Percentiles rank a stretch among this genome's conserved stretches.
phyloP scores from a whole-genome alignment of 1,140 invertebrate genomes.

The Eriosoma lanigerum region DNA sequence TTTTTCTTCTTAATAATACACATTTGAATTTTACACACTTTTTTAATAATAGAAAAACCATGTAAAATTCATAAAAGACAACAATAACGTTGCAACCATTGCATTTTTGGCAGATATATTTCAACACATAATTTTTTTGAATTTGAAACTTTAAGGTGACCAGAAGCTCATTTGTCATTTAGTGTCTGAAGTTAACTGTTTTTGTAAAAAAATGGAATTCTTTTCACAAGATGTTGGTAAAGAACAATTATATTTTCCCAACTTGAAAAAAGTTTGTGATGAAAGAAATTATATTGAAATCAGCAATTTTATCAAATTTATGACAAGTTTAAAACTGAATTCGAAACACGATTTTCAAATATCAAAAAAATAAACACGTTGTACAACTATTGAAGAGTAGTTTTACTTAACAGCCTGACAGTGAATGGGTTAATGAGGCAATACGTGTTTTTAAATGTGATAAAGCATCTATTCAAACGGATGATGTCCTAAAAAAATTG shows the following conservation, averaged over 20 bases:
- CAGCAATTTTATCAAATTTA: background rate
- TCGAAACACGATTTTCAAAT: constrained; percentile 2
- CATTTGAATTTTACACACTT: no score
- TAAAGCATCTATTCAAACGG: no score
- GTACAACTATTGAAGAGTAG: constrained; percentile 21
- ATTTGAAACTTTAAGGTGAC: no score
- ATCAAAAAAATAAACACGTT: background rate
- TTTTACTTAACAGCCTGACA: no score
- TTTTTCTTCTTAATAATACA: no score
- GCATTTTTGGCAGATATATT: constrained; percentile 29
- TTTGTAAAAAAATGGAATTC: constrained; percentile 3
- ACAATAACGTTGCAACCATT: constrained; percentile 3
- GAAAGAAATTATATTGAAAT: background rate
- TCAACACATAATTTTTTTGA: constrained; percentile 59
- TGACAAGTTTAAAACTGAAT: background rate
- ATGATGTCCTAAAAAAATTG: no score
- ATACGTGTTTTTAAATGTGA: no score
- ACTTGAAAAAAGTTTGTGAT: constrained; percentile 10
- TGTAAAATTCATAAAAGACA: no score
- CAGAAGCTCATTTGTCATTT: no score
- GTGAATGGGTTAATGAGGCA: no score
- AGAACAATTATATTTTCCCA: background rate
- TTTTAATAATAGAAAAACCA: no score
- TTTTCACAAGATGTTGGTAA: constrained; percentile 16
- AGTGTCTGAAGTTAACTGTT: constrained; percentile 2